A percentile compares a stretch with the other conserved stretches of the same genome.
Conservation (phyloP, 1,140 invertebrate genomes). For the Laodelphax striatellus region DNA sequence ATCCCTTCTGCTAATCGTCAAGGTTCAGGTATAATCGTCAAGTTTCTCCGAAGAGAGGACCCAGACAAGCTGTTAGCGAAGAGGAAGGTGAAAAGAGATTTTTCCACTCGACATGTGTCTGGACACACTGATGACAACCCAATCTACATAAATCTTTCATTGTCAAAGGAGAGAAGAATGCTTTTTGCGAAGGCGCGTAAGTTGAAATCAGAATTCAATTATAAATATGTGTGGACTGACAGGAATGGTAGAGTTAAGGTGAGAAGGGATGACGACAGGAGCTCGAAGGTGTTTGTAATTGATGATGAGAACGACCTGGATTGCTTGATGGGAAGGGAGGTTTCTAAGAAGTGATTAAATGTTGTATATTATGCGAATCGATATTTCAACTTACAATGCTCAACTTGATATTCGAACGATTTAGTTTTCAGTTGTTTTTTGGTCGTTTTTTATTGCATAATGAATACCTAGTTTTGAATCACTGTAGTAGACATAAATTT, state of each 20-base stretch:
- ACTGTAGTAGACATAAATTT: too few species aligned
- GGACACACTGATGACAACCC: not conserved
- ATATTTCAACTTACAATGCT: too few species aligned
- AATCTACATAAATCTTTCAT: conserved; percentile 2
- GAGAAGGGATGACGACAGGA: conserved; percentile 1
- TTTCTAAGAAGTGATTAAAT: too few species aligned
- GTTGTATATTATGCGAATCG: too few species aligned
- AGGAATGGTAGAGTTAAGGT: not conserved
- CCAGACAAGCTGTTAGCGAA: not conserved
- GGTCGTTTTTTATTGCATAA: too few species aligned
- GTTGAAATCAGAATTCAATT: not conserved
- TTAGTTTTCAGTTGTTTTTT: too few species aligned
- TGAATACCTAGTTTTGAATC: too few species aligned
- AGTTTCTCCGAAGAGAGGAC: not conserved
- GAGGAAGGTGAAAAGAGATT: conserved; percentile 3
- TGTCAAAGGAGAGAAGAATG: not conserved
- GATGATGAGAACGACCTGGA: not conserved
- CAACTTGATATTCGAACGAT: too few species aligned
- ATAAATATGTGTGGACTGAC: conserved; percentile 3
- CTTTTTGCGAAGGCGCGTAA: conserved; percentile 1
- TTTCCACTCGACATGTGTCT: not conserved
- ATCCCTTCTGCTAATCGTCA: not conserved
- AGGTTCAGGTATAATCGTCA: not conserved
- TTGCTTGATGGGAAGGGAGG: not conserved
- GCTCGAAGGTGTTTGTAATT: not conserved